Conservation (phyloP, 2,888 invertebrate species). For the Cecidostiba fungosa region DNA sequence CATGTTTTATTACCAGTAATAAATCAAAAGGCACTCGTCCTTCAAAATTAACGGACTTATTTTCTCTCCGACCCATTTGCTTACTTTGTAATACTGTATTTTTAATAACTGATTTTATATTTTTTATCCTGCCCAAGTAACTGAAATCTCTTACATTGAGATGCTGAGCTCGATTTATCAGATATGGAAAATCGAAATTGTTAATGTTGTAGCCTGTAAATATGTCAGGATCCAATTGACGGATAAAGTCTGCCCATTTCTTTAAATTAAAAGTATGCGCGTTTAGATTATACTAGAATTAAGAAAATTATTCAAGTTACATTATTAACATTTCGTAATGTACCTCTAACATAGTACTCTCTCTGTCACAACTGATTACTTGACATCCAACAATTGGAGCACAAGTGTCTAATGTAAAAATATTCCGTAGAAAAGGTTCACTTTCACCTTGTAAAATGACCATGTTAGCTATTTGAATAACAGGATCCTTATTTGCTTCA, state of each 20-base stretch:
- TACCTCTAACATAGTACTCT: slow-evolving; percentile 85
- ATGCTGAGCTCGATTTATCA: slow-evolving; percentile 95
- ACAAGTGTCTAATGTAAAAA: slow-evolving; percentile 97
- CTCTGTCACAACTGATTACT: slow-evolving; percentile 92
- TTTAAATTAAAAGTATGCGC: slow-evolving; percentile 69
- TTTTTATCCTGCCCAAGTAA: slow-evolving; percentile 93
- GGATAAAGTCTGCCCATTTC: slow-evolving; percentile 97
- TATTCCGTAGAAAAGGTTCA: slow-evolving; percentile 95
- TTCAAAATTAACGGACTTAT: slow-evolving; percentile 97
- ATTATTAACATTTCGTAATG: slow-evolving; percentile 1
- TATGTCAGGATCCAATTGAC: slow-evolving; percentile 97
- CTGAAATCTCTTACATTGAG: slow-evolving; percentile 91
- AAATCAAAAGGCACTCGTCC: slow-evolving; percentile 98
- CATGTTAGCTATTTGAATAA: slow-evolving; percentile 99
- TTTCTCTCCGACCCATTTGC: slow-evolving; percentile 97
- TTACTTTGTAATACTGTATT: slow-evolving; percentile 96
- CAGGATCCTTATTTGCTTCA: slow-evolving; percentile 97
- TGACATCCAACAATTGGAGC: slow-evolving; percentile 97
- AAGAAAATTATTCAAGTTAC: not conserved
- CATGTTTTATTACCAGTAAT: slow-evolving; percentile 84
- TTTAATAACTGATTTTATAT: slow-evolving; percentile 91
- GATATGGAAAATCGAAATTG: slow-evolving; percentile 98
- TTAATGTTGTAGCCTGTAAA: slow-evolving; percentile 99
- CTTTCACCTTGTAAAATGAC: slow-evolving; percentile 93
- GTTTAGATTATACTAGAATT: slow-evolving; percentile 33